Evolutionary conservation across 2,113 vertebrate species (phyloP), one percentile per base, ranked within the genome.

Genomic region (Xiphophorus maculatus): DNA sequence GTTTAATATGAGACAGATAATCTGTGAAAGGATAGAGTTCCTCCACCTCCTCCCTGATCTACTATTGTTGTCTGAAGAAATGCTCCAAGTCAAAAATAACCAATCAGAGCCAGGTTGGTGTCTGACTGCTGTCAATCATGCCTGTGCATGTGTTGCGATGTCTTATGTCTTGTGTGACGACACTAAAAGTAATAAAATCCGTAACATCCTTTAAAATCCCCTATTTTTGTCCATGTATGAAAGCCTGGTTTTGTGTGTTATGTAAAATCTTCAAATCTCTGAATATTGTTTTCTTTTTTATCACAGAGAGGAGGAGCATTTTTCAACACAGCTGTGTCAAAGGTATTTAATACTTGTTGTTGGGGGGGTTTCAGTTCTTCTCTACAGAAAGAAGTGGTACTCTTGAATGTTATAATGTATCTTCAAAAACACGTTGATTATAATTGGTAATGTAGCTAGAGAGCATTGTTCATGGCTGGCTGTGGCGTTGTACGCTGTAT

Each of bases 261-360:
- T 48, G 15, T 48, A 6, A 15, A 48, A 48, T 48, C 44, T 48
- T 48, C 17, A 48, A 19, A 19, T 17, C 14, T 48, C 44, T 48
- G 44, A 58, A n/a, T 58, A 58, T 58, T 72, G 87, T 71, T 77
- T 87, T 70, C 81, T 10, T 93, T 65, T 29, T 77, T 77, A 71
- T 93, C 79, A 54, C 93, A 99, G 98, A 97, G 95, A 93, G 97
- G 97, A 27, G 91, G 97, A 30, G 96, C 96, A 0, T 82, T 98
- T 0, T 92, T 98, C 92, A 98, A 98, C 92, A 97, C 96, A 35
- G 97, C 97, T n/a, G 80, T 99, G 93, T 96, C 95, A 80, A 98
- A 96, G 96, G 97, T 97, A 48, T 42, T 42, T 42, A 15, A 42
- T 42, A 80, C 94, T 94, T 96, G 93, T 27, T 27, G 28, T 28